Base-by-base conservation (phyloP, 1,140 invertebrate genomes). In the Drosophila nigromelanica region DNA sequence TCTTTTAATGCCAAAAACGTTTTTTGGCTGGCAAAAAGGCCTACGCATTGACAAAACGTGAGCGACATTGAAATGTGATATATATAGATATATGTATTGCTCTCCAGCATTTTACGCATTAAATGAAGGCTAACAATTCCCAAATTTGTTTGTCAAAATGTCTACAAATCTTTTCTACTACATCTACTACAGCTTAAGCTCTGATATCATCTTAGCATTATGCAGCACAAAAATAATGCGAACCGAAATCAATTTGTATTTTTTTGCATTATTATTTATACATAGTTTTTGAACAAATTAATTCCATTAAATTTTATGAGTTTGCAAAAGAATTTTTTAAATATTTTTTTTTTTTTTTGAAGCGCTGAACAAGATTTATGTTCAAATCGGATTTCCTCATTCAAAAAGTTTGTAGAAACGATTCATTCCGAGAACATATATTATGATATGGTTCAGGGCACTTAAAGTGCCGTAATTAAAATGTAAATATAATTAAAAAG, bases 401-500 rank as follows among this genome's bases (percentile, higher is more conserved):
- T 56, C 37, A 14, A 30, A 15, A 33, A 8, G 4, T 10, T 27
- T 56, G 7, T 5, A 5, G 15, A 40, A n/a, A 24, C 12, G 12
- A 40, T 56, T 42, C 1, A 11, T 1, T 15, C 5, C 33, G 51
- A 33, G 21, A 12, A 48, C 11, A 21, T 33, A 8, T 18, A 45
- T 30, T 35, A 24, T 24, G 11, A 59, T 40, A 12, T 51, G 63
- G 70, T 73, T 48, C 63, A 73, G 63, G 50, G 70, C 70, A 73
- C 70, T 73, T 68, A 68, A 68, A 27, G 10, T 47, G 63, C 56
- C 55, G 40, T 73, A 81, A 86, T 86, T 86, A 82, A 87, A 82
- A 82, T 87, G 82, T 87, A 87, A 87, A 87, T 73, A 70, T 71
- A 75, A 85, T 85, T 76, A 82, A 87, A 87, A 87, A 70, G 67